phyloP scores from a whole-genome alignment of 2,888 invertebrate genomes.

The Cheilosia vulpina region DNA sequence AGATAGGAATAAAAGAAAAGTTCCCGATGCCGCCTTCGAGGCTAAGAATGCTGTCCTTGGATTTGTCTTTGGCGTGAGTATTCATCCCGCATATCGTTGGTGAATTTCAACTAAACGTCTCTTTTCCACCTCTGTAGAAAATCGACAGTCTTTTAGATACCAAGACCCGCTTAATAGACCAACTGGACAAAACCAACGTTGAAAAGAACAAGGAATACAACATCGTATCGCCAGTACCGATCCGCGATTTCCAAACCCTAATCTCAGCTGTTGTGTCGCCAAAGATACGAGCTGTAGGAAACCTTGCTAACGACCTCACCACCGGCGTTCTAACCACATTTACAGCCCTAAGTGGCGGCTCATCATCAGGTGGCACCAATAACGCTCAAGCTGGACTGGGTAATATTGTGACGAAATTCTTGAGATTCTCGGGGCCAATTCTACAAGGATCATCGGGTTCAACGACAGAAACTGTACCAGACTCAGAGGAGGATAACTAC shows the following conservation, averaged over 20 bases:
- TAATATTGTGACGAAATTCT: conserved; percentile 82
- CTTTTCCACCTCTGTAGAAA: conserved; percentile 86
- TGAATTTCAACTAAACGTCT: conserved; percentile 16
- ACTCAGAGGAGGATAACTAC: conserved; percentile 82
- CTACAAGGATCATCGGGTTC: conserved; percentile 83
- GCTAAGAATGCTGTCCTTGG: conserved; percentile 92
- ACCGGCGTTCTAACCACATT: conserved; percentile 85
- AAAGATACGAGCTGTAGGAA: conserved; percentile 88
- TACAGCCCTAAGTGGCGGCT: conserved; percentile 84
- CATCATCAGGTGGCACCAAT: conserved; percentile 83
- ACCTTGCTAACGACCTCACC: conserved; percentile 87
- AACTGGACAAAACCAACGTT: conserved; percentile 89
- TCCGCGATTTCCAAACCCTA: conserved; percentile 87
- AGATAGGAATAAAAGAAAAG: conserved; percentile 89
- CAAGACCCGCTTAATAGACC: conserved; percentile 89
- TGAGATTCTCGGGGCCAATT: conserved; percentile 83
- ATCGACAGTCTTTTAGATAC: conserved; percentile 92
- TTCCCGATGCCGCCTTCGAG: conserved; percentile 88
- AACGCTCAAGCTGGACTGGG: conserved; percentile 82
- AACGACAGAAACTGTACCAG: conserved; percentile 80
- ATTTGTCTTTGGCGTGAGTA: conserved; percentile 92
- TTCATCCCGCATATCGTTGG: not conserved
- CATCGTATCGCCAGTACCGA: conserved; percentile 87
- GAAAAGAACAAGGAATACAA: conserved; percentile 90
- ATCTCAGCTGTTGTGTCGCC: conserved; percentile 89